phyloP scores from a whole-genome alignment of 1,140 invertebrate species.

The Euglossa dilemma region DNA sequence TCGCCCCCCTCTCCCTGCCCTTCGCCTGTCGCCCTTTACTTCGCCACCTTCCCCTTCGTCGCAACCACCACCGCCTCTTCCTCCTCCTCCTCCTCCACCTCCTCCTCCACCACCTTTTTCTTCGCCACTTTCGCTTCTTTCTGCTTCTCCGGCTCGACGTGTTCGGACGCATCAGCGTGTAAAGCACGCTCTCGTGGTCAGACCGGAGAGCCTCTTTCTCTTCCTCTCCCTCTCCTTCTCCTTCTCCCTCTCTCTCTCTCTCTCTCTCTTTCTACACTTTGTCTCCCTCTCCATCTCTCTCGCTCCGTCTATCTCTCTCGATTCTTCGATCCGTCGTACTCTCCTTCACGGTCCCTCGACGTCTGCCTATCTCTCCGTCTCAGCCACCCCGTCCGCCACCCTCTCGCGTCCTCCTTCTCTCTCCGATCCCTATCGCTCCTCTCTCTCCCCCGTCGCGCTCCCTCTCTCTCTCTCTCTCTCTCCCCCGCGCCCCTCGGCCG shows the following conservation, averaged over 20 bases:
- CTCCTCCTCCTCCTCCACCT: neutral
- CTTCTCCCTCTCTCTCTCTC: neutral
- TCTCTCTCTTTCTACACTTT: neutral
- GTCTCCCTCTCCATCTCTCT: neutral
- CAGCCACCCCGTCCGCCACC: neutral
- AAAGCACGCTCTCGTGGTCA: constrained; percentile 65
- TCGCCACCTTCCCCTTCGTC: constrained; percentile 14
- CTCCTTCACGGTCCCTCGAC: constrained; percentile 32
- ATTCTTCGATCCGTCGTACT: neutral
- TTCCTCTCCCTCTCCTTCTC: constrained; percentile 27
- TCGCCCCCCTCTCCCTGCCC: constrained; percentile 7
- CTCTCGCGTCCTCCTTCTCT: neutral
- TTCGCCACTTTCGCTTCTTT: constrained; percentile 23
- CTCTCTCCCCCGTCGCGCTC: too few relatives aligned
- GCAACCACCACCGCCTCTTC: constrained; percentile 61
- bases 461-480: constrained; percentile 2
- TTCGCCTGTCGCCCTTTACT: constrained; percentile 28
- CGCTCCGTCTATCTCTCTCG: constrained; percentile 12
- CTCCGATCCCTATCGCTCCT: neutral
- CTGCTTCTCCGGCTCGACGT: constrained; percentile 43
- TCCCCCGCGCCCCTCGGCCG: neutral
- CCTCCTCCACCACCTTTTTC: constrained; percentile 2
- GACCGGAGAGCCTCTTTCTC: constrained; percentile 39
- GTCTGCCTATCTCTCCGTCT: constrained; percentile 32
- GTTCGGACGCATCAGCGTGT: constrained; percentile 67